Conservation (phyloP, 2,888 invertebrate species). For the Petrolisthes manimaculis region DNA sequence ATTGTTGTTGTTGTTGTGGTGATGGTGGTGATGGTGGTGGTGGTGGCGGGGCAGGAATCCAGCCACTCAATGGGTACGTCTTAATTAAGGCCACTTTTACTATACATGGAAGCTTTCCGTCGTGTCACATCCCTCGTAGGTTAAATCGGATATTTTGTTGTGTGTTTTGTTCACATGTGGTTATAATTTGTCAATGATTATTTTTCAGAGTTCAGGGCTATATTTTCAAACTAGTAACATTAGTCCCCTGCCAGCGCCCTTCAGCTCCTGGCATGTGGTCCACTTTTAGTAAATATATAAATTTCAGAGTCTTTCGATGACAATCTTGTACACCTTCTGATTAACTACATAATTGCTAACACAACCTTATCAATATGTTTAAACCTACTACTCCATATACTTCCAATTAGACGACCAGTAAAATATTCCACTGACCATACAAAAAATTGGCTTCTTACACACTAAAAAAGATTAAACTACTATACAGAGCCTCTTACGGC, state of each 20-base stretch:
- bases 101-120: conserved; percentile 25
- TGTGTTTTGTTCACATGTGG: background rate
- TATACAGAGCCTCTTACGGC: conserved; percentile 40
- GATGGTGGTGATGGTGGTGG: too few species aligned
- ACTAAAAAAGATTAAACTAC: conserved; percentile 26
- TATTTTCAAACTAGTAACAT: conserved; percentile 8
- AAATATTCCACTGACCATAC: conserved; percentile 23
- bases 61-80: background rate
- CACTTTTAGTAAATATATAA: background rate
- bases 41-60: background rate
- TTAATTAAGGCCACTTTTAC: conserved; percentile 35
- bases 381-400: conserved; percentile 15
- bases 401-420: conserved; percentile 26
- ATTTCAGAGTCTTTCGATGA: conserved; percentile 12
- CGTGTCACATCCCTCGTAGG: conserved; percentile 10
- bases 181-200: background rate
- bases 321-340: too few species aligned
- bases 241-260: conserved; percentile 53
- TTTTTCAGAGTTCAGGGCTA: conserved; percentile 42
- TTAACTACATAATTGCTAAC: conserved; percentile 11
- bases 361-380: conserved; percentile 27
- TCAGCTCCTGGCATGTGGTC: conserved; percentile 13
- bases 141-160: background rate
- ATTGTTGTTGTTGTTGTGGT: too few species aligned
- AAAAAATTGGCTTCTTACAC: conserved; percentile 43